These are phyloP conservation scores for Callospermophilus lateralis DNA, from an alignment of 2,113 vertebrate species.

Conservation along the genomic window DNA sequence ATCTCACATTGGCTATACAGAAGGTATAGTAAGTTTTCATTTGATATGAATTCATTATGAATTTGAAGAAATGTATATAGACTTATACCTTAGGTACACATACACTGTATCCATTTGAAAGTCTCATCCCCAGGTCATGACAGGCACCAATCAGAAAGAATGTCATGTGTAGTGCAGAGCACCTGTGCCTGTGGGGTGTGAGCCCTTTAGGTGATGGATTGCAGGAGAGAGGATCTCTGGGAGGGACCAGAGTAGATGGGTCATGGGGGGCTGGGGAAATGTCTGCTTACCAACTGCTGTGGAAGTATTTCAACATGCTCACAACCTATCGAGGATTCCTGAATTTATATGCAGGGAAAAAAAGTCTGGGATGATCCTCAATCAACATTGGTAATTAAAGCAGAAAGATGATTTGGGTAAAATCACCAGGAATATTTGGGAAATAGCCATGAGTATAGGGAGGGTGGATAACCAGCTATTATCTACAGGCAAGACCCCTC, in stretches of 20 bases:
- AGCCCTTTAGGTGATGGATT: neutral
- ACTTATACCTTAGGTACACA: neutral
- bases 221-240: neutral
- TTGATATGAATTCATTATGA: neutral
- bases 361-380: neutral
- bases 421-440: neutral
- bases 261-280: neutral
- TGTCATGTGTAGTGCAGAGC: neutral
- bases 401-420: slow-evolving; percentile 11
- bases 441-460: neutral
- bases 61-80: neutral
- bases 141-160: slow-evolving; percentile 13
- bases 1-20: neutral
- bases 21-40: neutral
- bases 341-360: neutral
- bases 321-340: neutral
- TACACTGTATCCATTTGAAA: neutral
- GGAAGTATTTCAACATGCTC: slow-evolving; percentile 5
- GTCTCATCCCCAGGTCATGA: neutral
- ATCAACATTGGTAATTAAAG: neutral
- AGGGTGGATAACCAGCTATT: too few species aligned
- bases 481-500: neutral
- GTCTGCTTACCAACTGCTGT: neutral
- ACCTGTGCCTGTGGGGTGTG: neutral
- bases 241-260: neutral